A percentile compares a stretch with the other conserved stretches of the same genome.
These are phyloP conservation scores for Platerodrilus igneus DNA, from an alignment of 2,888 invertebrate genomes.

Conservation along the genomic window DNA sequence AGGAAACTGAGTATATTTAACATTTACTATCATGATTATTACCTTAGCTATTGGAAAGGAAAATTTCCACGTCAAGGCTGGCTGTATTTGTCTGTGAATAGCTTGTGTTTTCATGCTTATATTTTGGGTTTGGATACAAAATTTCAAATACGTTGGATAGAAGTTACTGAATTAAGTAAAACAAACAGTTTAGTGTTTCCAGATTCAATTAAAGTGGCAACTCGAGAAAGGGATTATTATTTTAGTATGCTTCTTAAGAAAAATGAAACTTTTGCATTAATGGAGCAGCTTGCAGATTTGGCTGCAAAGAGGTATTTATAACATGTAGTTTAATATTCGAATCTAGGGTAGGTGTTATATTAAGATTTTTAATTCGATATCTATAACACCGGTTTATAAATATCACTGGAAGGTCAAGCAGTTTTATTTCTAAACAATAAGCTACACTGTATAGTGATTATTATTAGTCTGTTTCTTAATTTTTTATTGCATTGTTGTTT, in stretches of 20 bases:
- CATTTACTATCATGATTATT: too few relatives aligned
- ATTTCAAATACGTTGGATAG: slow-evolving; percentile 84
- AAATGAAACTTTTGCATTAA: slow-evolving; percentile 83
- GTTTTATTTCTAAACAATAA: too few relatives aligned
- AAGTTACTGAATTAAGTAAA: slow-evolving; percentile 75
- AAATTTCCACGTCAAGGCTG: slow-evolving; percentile 93
- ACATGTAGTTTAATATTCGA: too few relatives aligned
- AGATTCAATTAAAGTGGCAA: slow-evolving; percentile 81
- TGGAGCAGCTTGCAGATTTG: slow-evolving; percentile 94
- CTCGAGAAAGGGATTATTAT: slow-evolving; percentile 79
- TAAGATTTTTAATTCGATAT: too few relatives aligned
- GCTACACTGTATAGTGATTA: too few relatives aligned
- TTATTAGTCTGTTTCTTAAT: too few relatives aligned
- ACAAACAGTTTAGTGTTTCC: slow-evolving; percentile 74
- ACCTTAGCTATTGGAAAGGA: slow-evolving; percentile 86
- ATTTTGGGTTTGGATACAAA: slow-evolving; percentile 88
- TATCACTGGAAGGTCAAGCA: too few relatives aligned
- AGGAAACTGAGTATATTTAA: too few relatives aligned
- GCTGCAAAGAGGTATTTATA: slow-evolving; percentile 90
- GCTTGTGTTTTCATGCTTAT: slow-evolving; percentile 93
- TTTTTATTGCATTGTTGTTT: too few relatives aligned
- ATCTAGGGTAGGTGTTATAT: too few relatives aligned
- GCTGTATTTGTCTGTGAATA: slow-evolving; percentile 94
- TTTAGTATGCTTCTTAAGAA: slow-evolving; percentile 90
- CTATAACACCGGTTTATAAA: too few relatives aligned